Evolutionary conservation across 1,140 invertebrate genomes (phyloP), one percentile per base, ranked within the genome.

Genomic region (Eciton burchellii): DNA sequence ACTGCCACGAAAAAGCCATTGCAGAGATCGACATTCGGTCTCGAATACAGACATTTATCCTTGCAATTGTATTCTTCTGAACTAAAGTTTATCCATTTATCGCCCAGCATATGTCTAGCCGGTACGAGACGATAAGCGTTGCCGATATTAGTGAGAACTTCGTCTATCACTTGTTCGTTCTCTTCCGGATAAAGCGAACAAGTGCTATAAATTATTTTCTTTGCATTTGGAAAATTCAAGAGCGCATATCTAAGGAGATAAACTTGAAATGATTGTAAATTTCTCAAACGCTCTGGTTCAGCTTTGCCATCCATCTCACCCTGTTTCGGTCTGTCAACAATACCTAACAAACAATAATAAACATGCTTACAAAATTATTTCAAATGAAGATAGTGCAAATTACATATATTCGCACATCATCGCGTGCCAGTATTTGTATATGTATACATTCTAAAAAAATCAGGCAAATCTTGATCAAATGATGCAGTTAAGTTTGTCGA

Each of bases 1-100:
- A 99, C 95, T 9, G 98, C 98, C 21, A 99, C 95, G 94, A 99
- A 99, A 93, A 99, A 99, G 35, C 98, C 99, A 94, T 97, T 98
- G 0, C 98, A 98, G 3, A 96, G 93, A 94, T 99, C 97, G 3
- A 94, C 91, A 14, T 97, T 95, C 0, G 97, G 95, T 83, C 94
- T 94, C 0, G 97, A 95, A 91, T 98, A 97, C 0, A 99, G 85
- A 92, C 98, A 99, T 72, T 96, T 96, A 16, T 96, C 89, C 14
- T 95, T 89, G 94, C 96, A 93, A 94, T 95, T 84, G 87, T 96
- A 97, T 79, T 96, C 94, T 1, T 92, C 86, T 9, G 95, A 96
- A 12, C 97, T 96, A 83, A 95, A 95, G 90, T 96, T 96, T 59
- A 94, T 94, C 97, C 97, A 97, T 66, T 95, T 94, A 9, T 94